Percentiles rank a stretch among this genome's conserved stretches.
Evolutionary conservation across 2,888 invertebrate genomes (phyloP).

Genomic region (Leptopterna dolabrata): DNA sequence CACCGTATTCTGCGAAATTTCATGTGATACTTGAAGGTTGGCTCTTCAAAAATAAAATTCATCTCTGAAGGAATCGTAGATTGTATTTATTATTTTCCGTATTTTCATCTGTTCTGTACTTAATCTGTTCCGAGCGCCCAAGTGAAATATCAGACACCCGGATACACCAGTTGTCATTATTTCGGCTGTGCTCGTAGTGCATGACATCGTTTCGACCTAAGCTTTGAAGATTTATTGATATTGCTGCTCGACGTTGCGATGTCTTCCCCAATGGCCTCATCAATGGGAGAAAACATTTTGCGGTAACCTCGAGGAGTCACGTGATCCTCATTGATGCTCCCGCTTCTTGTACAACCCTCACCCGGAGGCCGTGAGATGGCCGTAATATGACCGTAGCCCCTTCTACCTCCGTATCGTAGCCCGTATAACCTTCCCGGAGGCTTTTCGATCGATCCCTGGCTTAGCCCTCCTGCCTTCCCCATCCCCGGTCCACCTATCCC

Average conservation of each 20-base stretch:
- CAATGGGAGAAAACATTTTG: not conserved
- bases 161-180: not conserved
- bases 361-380: not conserved
- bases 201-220: not conserved
- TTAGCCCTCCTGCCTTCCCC: not conserved
- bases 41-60: too few species aligned
- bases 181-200: not conserved
- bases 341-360: not conserved
- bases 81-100: too few species aligned
- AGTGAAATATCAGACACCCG: not conserved
- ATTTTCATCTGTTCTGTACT: too few species aligned
- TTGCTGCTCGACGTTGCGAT: too few species aligned
- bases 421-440: not conserved
- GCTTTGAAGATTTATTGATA: not conserved
- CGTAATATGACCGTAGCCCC: not conserved
- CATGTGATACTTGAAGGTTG: too few species aligned
- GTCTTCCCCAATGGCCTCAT: not conserved
- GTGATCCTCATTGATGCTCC: conserved; percentile 28
- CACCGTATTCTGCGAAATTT: too few species aligned
- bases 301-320: not conserved
- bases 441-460: conserved; percentile 21
- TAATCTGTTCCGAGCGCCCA: too few species aligned
- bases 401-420: conserved; percentile 6
- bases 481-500: not conserved
- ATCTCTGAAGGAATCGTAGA: too few species aligned